Conservation (phyloP, 2,888 invertebrate species). For the Fabriciana adippe region DNA sequence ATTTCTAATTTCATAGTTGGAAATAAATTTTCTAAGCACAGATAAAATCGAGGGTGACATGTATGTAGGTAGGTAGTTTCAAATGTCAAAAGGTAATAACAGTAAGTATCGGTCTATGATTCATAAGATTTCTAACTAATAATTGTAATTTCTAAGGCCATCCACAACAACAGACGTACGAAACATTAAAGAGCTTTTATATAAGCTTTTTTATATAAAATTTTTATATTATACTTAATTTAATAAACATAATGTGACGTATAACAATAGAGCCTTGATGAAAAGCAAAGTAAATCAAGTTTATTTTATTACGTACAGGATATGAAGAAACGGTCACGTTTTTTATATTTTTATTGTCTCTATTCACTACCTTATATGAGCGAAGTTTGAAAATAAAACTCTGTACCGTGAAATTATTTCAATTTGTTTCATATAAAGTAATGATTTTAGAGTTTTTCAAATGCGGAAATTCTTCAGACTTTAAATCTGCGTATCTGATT, state of each 20-base stretch:
- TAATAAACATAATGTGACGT: constrained; percentile 13
- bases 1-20: too few relatives aligned
- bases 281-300: constrained; percentile 21
- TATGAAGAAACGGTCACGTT: constrained; percentile 33
- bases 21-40: not conserved
- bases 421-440: constrained; percentile 22
- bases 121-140: constrained; percentile 3
- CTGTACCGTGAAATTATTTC: constrained; percentile 18
- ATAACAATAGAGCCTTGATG: constrained; percentile 27
- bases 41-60: not conserved
- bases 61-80: not conserved
- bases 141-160: constrained; percentile 9
- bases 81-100: constrained; percentile 6
- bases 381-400: constrained; percentile 17
- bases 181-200: not conserved
- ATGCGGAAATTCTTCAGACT: constrained; percentile 18
- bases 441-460: constrained; percentile 1
- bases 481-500: constrained; percentile 5
- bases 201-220: not conserved
- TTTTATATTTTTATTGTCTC: constrained; percentile 18
- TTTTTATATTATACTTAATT: not conserved
- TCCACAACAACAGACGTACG: too few relatives aligned
- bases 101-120: not conserved
- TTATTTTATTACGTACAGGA: constrained; percentile 29
- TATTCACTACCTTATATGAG: not conserved